These are phyloP conservation scores for Eutrigla gurnardus DNA, from an alignment of 2,797 vertebrate species.

Conservation along the genomic window DNA sequence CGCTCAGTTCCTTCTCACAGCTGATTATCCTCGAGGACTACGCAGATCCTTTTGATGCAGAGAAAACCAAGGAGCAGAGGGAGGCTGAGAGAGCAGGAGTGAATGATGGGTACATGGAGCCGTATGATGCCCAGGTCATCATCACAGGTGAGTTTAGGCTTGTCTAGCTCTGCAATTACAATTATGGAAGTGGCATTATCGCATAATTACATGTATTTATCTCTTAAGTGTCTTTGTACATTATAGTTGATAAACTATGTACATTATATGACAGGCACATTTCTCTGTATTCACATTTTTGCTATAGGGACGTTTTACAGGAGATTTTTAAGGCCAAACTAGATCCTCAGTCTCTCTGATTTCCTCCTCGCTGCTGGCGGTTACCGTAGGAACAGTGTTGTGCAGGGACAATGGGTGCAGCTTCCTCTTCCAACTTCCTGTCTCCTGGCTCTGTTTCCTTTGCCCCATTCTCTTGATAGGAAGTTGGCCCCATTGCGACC, in stretches of 20 bases:
- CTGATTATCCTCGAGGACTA: slow-evolving; percentile 97
- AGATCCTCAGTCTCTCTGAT: slow-evolving; percentile 57
- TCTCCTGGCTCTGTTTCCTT: slow-evolving; percentile 92
- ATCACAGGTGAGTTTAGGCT: slow-evolving; percentile 89
- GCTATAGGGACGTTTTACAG: slow-evolving; percentile 57
- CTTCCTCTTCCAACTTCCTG: slow-evolving; percentile 93
- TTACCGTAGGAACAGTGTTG: slow-evolving; percentile 85
- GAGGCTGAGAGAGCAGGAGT: slow-evolving; percentile 92
- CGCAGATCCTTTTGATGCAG: slow-evolving; percentile 94
- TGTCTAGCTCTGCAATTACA: neutral
- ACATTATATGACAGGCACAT: neutral
- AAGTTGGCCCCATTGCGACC: slow-evolving; percentile 80
- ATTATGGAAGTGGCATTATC: neutral
- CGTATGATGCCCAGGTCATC: slow-evolving; percentile 96
- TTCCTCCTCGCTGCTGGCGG: slow-evolving; percentile 72
- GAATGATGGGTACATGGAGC: slow-evolving; percentile 98
- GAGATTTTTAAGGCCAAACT: slow-evolving; percentile 31
- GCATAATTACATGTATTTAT: neutral
- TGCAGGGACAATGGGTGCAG: slow-evolving; percentile 90
- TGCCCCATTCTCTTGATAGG: slow-evolving; percentile 89
- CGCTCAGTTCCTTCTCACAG: slow-evolving; percentile 69
- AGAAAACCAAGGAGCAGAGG: slow-evolving; percentile 92
- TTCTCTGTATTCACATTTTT: slow-evolving; percentile 13
- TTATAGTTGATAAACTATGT: neutral
- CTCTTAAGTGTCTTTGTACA: neutral